Evolutionary conservation across 1,140 invertebrate species (phyloP).

Genomic region (Euschistus heros): DNA sequence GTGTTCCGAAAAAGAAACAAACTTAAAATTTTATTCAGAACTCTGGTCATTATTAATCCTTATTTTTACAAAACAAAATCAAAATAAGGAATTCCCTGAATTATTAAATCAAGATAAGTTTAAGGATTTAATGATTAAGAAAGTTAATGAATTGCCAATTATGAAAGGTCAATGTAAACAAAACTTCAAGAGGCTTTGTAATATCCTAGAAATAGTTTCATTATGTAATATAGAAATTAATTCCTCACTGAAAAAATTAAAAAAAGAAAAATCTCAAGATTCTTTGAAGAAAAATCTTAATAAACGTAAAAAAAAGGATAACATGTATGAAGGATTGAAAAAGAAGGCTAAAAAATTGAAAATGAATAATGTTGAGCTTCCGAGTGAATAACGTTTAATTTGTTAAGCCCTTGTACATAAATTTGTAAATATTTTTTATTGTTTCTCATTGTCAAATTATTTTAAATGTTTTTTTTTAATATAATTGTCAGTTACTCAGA

Average conservation of each 20-base stretch:
- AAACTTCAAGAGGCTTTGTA: neutral
- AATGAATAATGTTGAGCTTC: neutral
- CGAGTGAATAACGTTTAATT: too few relatives aligned
- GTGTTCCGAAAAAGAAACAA: neutral
- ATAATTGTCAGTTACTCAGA: too few relatives aligned
- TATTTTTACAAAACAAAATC: conserved; percentile 1
- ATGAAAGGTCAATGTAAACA: neutral
- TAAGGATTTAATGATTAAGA: neutral
- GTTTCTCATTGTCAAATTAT: too few relatives aligned
- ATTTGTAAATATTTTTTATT: too few relatives aligned
- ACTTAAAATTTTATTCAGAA: conserved; percentile 2
- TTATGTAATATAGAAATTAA: too few relatives aligned
- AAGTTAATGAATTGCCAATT: neutral
- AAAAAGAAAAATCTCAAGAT: neutral
- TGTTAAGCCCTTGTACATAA: too few relatives aligned
- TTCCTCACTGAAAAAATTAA: neutral
- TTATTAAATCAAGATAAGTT: neutral
- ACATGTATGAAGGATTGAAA: neutral
- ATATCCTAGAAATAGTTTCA: neutral
- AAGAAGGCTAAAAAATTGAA: neutral
- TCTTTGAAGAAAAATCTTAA: neutral
- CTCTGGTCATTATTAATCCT: neutral
- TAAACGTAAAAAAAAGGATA: neutral
- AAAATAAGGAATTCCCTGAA: neutral
- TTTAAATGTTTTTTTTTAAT: too few relatives aligned